These are phyloP conservation scores for Hipparchia semele DNA, from an alignment of 2,888 invertebrate species.

Conservation along the genomic window DNA sequence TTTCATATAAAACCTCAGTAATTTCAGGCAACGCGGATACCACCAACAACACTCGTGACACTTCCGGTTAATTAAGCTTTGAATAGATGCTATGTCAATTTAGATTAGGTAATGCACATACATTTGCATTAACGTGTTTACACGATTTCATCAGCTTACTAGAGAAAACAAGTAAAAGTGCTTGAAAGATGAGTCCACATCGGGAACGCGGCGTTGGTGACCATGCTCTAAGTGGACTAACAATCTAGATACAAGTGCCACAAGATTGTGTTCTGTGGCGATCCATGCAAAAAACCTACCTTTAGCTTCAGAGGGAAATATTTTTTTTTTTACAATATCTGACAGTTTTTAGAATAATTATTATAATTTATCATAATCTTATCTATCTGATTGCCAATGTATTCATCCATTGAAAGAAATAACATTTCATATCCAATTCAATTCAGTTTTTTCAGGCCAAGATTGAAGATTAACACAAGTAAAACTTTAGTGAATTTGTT, in stretches of 20 bases:
- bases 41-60: constrained; percentile 22
- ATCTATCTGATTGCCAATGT: not conserved
- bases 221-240: too few species aligned
- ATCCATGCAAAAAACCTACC: too few species aligned
- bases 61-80: constrained; percentile 13
- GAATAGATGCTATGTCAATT: constrained; percentile 16
- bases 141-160: not conserved
- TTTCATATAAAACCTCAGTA: constrained; percentile 59
- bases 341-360: too few species aligned
- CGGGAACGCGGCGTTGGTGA: too few species aligned
- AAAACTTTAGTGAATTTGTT: not conserved
- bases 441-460: not conserved
- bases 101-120: constrained; percentile 12
- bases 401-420: not conserved
- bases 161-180: not conserved
- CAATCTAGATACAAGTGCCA: too few species aligned
- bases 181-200: too few species aligned
- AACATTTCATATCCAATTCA: not conserved
- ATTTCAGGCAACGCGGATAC: constrained; percentile 51
- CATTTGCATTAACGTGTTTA: not conserved
- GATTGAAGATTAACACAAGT: not conserved
- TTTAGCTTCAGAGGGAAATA: too few species aligned
- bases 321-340: too few species aligned
- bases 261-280: too few species aligned
- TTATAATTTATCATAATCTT: not conserved